Base-by-base conservation (phyloP, 2,888 invertebrate species). In the Pogonocherus hispidulus region DNA sequence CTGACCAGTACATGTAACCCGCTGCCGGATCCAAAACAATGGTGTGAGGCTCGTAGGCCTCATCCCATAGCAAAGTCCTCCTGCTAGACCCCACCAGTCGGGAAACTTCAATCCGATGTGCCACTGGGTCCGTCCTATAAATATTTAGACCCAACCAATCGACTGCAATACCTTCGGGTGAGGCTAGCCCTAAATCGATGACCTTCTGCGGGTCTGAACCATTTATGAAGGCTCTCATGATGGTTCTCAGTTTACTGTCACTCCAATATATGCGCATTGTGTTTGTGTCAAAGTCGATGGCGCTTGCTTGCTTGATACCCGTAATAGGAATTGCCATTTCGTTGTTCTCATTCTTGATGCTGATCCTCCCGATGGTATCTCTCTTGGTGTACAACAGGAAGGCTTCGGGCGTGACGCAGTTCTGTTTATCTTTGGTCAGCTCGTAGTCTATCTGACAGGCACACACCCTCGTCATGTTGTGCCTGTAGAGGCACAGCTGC, bases 241-340 rank as follows among this genome's bases (percentile, higher is more conserved):
- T 95, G 1, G 93, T 91, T 84, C 93, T 93, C 0, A 91, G 87
- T 82, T 92, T 93, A 37, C 91, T 91, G 84, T 98, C 98, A 0
- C 95, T 93, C 98, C 98, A 98, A 84, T 98, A 98, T 62, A 98
- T 90, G 51, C 94, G 90, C 64, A 91, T 90, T 35, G 94, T 94
- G 0, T 90, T 89, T 49, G 94, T 91, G 80, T 97, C 94, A 59
- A 95, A 94, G 80, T 97, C 97, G 67, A 98, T 86, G 0, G 96
- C 93, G 85, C 93, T 94, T 4, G 95, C 94, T 87, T 95, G 94
- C 81, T 94, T 93, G 11, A 96, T 90, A 71, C 95, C 94, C 64
- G 92, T 92, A 47, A 97, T 90, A 0, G 97, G 97, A 2, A 94
- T 89, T 37, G 91, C 92, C 71, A 79, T 79, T 64, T 91, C 90